A percentile compares a stretch with the other conserved stretches of the same genome.
Evolutionary conservation across 1,140 invertebrate species (phyloP).

Genomic region (Hyposmocoma kahamanoa): DNA sequence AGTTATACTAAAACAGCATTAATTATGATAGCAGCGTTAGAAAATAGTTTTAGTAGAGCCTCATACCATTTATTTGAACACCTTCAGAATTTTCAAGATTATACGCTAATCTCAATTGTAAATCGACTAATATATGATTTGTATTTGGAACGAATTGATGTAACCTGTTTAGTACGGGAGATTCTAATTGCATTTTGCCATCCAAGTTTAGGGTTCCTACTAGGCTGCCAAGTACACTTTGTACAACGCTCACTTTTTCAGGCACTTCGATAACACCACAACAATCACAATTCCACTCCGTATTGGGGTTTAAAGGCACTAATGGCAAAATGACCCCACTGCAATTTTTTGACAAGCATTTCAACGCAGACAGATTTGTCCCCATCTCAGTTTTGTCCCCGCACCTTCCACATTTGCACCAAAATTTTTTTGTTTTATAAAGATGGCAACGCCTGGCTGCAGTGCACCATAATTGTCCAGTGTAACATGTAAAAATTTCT

Average conservation of each 20-base stretch:
- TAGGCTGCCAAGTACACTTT: constrained; percentile 60
- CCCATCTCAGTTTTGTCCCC: constrained; percentile 76
- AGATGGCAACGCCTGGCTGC: constrained; percentile 78
- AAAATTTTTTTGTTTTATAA: constrained; percentile 81
- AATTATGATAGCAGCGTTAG: no score
- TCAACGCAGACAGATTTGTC: constrained; percentile 60
- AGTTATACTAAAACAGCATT: no score
- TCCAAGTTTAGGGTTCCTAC: constrained; percentile 49
- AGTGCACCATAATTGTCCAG: constrained; percentile 83
- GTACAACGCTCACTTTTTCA: constrained; percentile 47
- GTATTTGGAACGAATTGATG: constrained; percentile 54
- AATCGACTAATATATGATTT: constrained; percentile 69
- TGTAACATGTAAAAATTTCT: constrained; percentile 83
- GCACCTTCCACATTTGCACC: constrained; percentile 81
- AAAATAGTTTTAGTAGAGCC: no score
- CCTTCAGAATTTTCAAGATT: no score
- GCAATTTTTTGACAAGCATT: constrained; percentile 67
- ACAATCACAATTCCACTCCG: constrained; percentile 64
- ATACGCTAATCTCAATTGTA: constrained; percentile 38
- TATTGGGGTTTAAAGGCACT: constrained; percentile 40
- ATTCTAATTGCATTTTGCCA: constrained; percentile 49
- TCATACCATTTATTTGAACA: no score
- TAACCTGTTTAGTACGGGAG: constrained; percentile 54
- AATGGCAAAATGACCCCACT: constrained; percentile 54
- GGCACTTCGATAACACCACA: constrained; percentile 40